phyloP scores from a whole-genome alignment of 1,140 invertebrate species.

The Drosophila truncata region DNA sequence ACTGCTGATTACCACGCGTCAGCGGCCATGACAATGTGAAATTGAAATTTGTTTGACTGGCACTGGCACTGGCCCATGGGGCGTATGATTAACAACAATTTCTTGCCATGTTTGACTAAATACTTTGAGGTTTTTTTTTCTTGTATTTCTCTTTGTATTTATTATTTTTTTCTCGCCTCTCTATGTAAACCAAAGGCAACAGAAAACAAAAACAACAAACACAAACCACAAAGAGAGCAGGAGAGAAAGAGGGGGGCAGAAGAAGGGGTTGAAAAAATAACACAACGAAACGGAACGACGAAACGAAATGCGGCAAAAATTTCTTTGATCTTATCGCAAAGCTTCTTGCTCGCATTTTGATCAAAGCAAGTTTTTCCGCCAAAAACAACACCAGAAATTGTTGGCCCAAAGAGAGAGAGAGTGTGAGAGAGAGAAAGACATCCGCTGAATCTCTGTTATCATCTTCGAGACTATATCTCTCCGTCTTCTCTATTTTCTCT shows the following conservation, averaged over 20 bases:
- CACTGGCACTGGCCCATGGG: constrained; percentile 51
- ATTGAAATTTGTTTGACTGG: constrained; percentile 67
- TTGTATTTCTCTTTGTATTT: constrained; percentile 4
- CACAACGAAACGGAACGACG: constrained; percentile 58
- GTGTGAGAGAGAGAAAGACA: constrained; percentile 6
- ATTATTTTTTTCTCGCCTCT: constrained; percentile 17
- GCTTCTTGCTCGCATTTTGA: constrained; percentile 85
- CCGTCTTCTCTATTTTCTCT: constrained; percentile 24
- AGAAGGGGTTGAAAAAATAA: constrained; percentile 25
- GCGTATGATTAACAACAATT: constrained; percentile 77
- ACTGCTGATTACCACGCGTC: constrained; percentile 70
- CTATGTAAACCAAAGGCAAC: constrained; percentile 32
- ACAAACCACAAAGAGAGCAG: constrained; percentile 1
- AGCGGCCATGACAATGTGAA: constrained; percentile 77
- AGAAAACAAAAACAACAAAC: constrained; percentile 45
- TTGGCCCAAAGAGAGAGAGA: constrained; percentile 24
- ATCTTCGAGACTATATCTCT: constrained; percentile 6
- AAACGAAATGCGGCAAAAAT: constrained; percentile 82
- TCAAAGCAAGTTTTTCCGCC: constrained; percentile 85
- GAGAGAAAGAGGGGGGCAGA: constrained; percentile 9
- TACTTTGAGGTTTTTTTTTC: constrained; percentile 45
- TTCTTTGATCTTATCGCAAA: constrained; percentile 85
- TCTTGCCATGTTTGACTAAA: constrained; percentile 74
- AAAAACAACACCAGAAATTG: constrained; percentile 67
- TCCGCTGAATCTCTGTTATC: constrained; percentile 13